These are phyloP conservation scores for Felis chaus DNA, from an alignment of 2,113 vertebrate genomes.

Conservation along the genomic window DNA sequence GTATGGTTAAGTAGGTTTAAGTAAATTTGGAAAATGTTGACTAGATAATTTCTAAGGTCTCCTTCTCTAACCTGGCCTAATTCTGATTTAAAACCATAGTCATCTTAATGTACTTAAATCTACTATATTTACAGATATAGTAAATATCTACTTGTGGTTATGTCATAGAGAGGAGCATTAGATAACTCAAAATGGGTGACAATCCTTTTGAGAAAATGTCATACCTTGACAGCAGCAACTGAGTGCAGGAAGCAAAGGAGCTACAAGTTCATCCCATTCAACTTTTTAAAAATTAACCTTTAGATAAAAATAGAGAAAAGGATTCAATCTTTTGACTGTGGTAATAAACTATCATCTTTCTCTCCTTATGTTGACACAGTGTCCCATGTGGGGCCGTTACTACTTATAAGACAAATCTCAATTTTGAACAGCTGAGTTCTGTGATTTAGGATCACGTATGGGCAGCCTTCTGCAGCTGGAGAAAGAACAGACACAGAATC, in stretches of 20 bases:
- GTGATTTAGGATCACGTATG: not conserved
- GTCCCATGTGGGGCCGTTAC: not conserved
- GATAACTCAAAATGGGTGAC: not conserved
- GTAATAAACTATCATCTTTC: not conserved
- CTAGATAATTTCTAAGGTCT: not conserved
- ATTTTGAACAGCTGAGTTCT: not conserved
- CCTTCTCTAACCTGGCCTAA: not conserved
- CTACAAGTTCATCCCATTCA: not conserved
- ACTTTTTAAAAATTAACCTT: not conserved
- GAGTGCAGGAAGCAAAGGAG: conserved; percentile 7
- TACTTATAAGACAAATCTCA: not conserved
- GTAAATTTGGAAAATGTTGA: not conserved
- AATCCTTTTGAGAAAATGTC: not conserved
- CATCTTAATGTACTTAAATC: not conserved
- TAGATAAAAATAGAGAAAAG: not conserved
- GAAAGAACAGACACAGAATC: not conserved
- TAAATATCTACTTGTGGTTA: not conserved
- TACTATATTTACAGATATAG: not conserved
- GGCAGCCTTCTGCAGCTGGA: not conserved
- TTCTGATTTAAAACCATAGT: conserved; percentile 1
- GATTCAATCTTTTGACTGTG: not conserved
- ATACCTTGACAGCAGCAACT: not conserved
- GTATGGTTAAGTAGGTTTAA: not conserved
- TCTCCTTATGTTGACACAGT: not conserved
- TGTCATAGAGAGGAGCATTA: not conserved